Conservation (phyloP, 2,888 invertebrate genomes). For the Acrobasis consociella region DNA sequence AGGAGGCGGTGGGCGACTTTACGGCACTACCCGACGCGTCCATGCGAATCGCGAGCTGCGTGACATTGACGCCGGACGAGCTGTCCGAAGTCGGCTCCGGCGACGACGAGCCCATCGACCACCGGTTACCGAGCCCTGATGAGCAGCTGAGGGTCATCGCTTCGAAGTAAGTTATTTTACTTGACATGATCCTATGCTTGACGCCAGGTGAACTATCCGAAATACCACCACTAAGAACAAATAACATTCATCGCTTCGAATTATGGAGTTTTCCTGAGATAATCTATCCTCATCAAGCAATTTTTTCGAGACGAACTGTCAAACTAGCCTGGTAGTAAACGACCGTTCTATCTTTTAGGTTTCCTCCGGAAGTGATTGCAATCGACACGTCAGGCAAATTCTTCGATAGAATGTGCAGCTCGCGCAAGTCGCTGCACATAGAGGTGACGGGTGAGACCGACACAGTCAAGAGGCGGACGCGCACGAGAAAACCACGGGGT, state of each 20-base stretch:
- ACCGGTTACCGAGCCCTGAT: slow-evolving; percentile 93
- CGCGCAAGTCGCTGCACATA: slow-evolving; percentile 90
- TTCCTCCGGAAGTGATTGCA: slow-evolving; percentile 93
- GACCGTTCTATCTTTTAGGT: slow-evolving; percentile 77
- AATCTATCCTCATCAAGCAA: not conserved
- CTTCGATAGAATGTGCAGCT: slow-evolving; percentile 94
- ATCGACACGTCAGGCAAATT: slow-evolving; percentile 94
- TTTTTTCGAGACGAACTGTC: no score
- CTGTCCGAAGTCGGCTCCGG: slow-evolving; percentile 82
- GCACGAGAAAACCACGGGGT: slow-evolving; percentile 89
- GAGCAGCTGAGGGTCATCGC: slow-evolving; percentile 93
- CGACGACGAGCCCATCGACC: slow-evolving; percentile 89
- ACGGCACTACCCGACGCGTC: slow-evolving; percentile 91
- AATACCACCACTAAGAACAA: no score
- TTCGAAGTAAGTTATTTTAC: slow-evolving; percentile 85
- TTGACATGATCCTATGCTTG: no score
- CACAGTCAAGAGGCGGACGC: slow-evolving; percentile 87
- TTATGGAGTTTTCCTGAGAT: slow-evolving; percentile 7
- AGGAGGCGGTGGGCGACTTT: slow-evolving; percentile 91
- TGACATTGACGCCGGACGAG: slow-evolving; percentile 75
- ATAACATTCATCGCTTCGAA: not conserved
- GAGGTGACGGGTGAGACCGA: slow-evolving; percentile 80
- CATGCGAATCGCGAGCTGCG: slow-evolving; percentile 85
- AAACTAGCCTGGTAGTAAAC: no score
- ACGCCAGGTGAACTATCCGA: no score